Evolutionary conservation across 1,140 invertebrate species (phyloP).

Genomic region (Pachyrhynchus sulphureomaculatus): DNA sequence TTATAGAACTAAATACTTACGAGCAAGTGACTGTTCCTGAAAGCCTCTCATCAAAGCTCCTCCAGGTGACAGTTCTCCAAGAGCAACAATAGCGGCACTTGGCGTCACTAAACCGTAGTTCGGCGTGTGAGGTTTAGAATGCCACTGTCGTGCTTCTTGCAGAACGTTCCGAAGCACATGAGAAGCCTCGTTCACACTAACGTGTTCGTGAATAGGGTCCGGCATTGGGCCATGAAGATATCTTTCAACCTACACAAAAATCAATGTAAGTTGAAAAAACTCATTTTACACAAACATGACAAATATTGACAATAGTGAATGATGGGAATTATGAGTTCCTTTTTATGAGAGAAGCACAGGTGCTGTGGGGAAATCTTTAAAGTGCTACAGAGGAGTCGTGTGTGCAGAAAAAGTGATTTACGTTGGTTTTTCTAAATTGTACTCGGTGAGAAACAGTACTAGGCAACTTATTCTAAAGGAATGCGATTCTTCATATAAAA

Average conservation of each 20-base stretch:
- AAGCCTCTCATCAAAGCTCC: slow-evolving; percentile 88
- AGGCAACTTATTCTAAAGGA: no score
- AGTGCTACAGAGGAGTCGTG: no score
- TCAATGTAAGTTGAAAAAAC: not conserved
- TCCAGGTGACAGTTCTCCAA: slow-evolving; percentile 90
- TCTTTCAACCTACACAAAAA: slow-evolving; percentile 61
- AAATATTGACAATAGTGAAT: not conserved
- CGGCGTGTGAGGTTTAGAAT: slow-evolving; percentile 37
- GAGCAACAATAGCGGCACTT: slow-evolving; percentile 73
- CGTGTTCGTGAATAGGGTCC: slow-evolving; percentile 51
- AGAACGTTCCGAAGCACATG: slow-evolving; percentile 41
- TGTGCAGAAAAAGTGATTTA: no score
- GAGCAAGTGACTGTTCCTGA: slow-evolving; percentile 72
- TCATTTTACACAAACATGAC: not conserved
- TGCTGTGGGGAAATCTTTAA: no score
- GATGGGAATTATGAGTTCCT: not conserved
- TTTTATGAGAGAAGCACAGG: no score
- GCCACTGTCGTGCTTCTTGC: slow-evolving; percentile 48
- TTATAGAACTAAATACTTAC: slow-evolving; percentile 65
- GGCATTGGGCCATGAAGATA: slow-evolving; percentile 82
- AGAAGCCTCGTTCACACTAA: slow-evolving; percentile 42
- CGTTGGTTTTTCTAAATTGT: no score
- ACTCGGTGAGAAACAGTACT: no score
- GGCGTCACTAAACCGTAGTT: slow-evolving; percentile 54
- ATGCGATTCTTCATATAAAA: no score